Evolutionary conservation across 1,140 invertebrate genomes (phyloP).

Genomic region (Conopomorpha cramerella): DNA sequence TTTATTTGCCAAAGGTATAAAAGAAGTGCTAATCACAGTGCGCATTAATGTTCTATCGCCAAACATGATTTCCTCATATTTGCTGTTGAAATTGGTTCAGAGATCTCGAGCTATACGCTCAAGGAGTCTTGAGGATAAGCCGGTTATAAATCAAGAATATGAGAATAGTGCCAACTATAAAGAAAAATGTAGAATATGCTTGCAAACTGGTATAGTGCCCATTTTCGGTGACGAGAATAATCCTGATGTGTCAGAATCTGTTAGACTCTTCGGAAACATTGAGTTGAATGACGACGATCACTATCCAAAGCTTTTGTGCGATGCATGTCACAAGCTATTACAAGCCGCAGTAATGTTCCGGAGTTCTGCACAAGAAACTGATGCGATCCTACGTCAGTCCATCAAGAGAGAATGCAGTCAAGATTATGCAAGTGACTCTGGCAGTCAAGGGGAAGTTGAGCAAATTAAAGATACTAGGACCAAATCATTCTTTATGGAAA

Average conservation of each 20-base stretch:
- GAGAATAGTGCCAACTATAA: not conserved
- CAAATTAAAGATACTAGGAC: not conserved
- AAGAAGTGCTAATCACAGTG: too few species aligned
- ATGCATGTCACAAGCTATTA: conserved; percentile 6
- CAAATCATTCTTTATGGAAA: not conserved
- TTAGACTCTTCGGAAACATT: conserved; percentile 5
- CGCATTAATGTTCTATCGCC: too few species aligned
- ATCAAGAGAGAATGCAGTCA: not conserved
- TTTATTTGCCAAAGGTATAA: too few species aligned
- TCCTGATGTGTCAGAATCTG: conserved; percentile 3
- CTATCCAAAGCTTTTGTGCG: conserved; percentile 8
- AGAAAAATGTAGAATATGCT: conserved; percentile 10
- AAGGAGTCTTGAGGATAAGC: not conserved
- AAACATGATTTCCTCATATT: not conserved
- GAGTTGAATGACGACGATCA: conserved; percentile 6
- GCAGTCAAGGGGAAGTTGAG: not conserved
- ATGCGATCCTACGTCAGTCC: conserved; percentile 2
- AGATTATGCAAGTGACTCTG: not conserved
- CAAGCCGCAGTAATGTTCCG: conserved; percentile 9
- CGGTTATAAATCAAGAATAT: not conserved
- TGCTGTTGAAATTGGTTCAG: not conserved
- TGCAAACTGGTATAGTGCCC: conserved; percentile 6
- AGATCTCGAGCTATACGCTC: not conserved
- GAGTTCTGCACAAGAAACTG: conserved; percentile 7
- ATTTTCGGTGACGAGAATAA: conserved; percentile 6